A percentile compares a stretch with the other conserved stretches of the same genome.
Evolutionary conservation across 2,888 invertebrate species (phyloP).

Genomic region (Yponomeuta evonymella): DNA sequence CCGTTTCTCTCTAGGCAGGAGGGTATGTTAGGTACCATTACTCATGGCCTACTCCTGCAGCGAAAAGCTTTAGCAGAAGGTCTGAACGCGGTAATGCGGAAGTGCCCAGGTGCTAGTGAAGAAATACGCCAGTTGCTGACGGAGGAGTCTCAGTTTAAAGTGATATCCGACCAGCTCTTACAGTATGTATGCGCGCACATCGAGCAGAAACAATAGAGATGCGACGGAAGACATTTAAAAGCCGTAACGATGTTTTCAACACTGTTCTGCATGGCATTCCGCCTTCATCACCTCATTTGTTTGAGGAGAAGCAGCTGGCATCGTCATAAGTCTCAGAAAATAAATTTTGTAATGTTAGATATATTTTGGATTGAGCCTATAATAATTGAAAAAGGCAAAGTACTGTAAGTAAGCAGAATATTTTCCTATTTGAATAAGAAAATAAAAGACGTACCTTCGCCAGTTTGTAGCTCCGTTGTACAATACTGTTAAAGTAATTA

Average conservation of each 20-base stretch:
- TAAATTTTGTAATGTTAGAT: no score
- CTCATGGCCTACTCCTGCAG: constrained; percentile 2
- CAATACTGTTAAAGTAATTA: no score
- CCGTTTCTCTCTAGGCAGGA: neutral
- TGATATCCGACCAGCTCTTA: neutral
- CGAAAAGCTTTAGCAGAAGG: neutral
- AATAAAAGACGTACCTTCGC: no score
- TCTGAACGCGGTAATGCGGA: neutral
- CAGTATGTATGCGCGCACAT: neutral
- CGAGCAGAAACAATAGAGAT: neutral
- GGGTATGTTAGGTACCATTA: constrained; percentile 1
- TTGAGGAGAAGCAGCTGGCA: neutral
- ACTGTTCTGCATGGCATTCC: neutral
- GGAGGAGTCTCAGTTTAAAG: neutral
- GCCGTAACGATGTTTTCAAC: neutral
- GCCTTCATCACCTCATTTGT: neutral
- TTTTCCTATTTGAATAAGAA: no score
- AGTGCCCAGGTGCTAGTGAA: neutral
- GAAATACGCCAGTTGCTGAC: neutral
- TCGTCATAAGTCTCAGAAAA: no score
- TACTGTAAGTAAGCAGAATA: no score
- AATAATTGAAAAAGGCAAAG: no score
- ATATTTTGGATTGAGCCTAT: no score
- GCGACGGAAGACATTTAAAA: neutral
- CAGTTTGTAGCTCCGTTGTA: no score